Evolutionary conservation across 2,888 invertebrate genomes (phyloP).

Genomic region (Cephus nigrinus): DNA sequence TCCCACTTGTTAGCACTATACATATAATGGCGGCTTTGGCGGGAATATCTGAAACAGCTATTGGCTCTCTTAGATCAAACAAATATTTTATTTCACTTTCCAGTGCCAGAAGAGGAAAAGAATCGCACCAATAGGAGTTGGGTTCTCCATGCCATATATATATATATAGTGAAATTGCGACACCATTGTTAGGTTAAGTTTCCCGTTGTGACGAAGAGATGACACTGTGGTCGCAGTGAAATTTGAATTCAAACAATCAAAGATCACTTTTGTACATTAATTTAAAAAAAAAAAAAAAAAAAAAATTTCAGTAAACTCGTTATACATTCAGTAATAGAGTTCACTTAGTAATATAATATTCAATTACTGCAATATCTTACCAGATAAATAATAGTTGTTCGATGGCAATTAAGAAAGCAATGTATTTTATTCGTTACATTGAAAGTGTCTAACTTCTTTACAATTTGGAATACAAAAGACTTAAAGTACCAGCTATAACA

Average conservation of each 20-base stretch:
- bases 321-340: background rate
- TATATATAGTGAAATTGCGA: background rate
- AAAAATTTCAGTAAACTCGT: background rate
- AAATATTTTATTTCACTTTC: background rate
- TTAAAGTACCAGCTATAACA: background rate
- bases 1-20: slow-evolving; percentile 6
- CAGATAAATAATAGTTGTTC: background rate
- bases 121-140: background rate
- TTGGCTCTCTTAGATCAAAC: background rate
- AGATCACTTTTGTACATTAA: background rate
- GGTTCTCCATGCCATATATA: background rate
- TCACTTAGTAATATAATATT: background rate
- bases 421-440: background rate
- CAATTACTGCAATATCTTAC: background rate
- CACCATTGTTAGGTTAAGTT: background rate
- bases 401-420: background rate
- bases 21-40: slow-evolving; percentile 1
- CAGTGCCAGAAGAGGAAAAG: background rate
- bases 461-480: background rate
- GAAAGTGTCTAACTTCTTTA: background rate
- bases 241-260: background rate
- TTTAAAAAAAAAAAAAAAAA: background rate
- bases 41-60: background rate
- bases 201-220: background rate
- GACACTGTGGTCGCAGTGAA: background rate